phyloP scores from a whole-genome alignment of 2,888 invertebrate genomes.

The Aethes cnicana region DNA sequence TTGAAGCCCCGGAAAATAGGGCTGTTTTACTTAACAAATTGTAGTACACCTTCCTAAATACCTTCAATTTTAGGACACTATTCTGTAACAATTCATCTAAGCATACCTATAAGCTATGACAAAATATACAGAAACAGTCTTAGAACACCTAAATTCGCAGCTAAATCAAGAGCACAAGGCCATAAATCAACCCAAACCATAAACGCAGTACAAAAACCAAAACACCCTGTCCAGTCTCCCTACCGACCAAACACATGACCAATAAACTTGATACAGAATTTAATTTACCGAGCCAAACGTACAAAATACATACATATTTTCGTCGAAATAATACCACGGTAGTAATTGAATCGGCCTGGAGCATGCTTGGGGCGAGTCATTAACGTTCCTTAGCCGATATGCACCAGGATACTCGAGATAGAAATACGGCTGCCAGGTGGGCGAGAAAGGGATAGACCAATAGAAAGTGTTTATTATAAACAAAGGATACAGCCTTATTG shows the following conservation, averaged over 20 bases:
- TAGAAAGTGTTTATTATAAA: slow-evolving; percentile 81
- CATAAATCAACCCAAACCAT: slow-evolving; percentile 5
- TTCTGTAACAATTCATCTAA: too few species aligned
- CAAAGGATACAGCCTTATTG: slow-evolving; percentile 80
- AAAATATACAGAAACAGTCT: too few species aligned
- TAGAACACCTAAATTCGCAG: too few species aligned
- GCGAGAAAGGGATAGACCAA: slow-evolving; percentile 49
- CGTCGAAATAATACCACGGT: slow-evolving; percentile 79
- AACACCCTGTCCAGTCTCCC: neutral
- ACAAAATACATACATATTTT: slow-evolving; percentile 78
- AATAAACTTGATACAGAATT: slow-evolving; percentile 76
- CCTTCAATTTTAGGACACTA: too few species aligned
- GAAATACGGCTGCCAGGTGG: slow-evolving; percentile 28
- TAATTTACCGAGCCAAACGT: slow-evolving; percentile 73
- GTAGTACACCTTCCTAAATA: too few species aligned
- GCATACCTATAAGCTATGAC: too few species aligned
- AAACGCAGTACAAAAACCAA: neutral
- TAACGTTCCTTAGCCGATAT: slow-evolving; percentile 77
- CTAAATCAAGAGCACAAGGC: too few species aligned
- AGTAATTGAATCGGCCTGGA: slow-evolving; percentile 82
- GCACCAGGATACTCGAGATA: slow-evolving; percentile 70
- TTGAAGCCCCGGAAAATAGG: too few species aligned
- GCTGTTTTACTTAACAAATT: too few species aligned
- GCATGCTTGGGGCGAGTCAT: slow-evolving; percentile 75
- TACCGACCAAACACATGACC: slow-evolving; percentile 49